A percentile compares a stretch with the other conserved stretches of the same genome.
These are phyloP conservation scores for Odontocerum albicorne DNA, from an alignment of 2,888 invertebrate species.

Conservation along the genomic window DNA sequence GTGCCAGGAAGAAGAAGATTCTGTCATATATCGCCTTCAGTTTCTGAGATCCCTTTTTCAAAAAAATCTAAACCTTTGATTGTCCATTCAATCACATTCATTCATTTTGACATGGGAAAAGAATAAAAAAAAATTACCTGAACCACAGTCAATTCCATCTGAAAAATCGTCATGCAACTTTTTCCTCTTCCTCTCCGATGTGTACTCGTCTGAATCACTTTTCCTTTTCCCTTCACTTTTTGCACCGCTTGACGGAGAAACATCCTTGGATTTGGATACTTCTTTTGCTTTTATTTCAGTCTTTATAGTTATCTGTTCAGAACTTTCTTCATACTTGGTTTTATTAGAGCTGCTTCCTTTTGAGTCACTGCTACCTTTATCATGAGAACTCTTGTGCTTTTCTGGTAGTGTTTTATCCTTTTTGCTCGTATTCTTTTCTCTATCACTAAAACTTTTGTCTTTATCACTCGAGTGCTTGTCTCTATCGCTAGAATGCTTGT, in stretches of 20 bases:
- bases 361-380: constrained; percentile 35
- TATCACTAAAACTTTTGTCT: constrained; percentile 37
- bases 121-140: constrained; percentile 49
- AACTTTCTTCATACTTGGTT: not conserved
- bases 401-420: constrained; percentile 15
- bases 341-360: constrained; percentile 5
- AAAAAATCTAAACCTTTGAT: too few species aligned
- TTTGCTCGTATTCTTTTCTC: constrained; percentile 45
- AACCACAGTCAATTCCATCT: constrained; percentile 70
- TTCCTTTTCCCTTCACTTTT: constrained; percentile 39
- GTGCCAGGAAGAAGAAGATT: too few species aligned
- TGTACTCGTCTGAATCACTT: constrained; percentile 35
- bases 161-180: constrained; percentile 52
- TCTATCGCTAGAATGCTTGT: constrained; percentile 36
- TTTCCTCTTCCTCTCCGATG: constrained; percentile 43
- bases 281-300: constrained; percentile 42
- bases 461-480: constrained; percentile 31
- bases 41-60: too few species aligned
- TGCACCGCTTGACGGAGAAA: constrained; percentile 36
- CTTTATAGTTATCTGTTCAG: constrained; percentile 41
- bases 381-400: constrained; percentile 20
- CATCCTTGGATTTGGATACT: constrained; percentile 43
- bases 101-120: too few species aligned
- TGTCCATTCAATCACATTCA: too few species aligned
- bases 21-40: too few species aligned